These are phyloP conservation scores for Neosalanx taihuensis DNA, from an alignment of 2,797 vertebrate genomes.

Conservation along the genomic window DNA sequence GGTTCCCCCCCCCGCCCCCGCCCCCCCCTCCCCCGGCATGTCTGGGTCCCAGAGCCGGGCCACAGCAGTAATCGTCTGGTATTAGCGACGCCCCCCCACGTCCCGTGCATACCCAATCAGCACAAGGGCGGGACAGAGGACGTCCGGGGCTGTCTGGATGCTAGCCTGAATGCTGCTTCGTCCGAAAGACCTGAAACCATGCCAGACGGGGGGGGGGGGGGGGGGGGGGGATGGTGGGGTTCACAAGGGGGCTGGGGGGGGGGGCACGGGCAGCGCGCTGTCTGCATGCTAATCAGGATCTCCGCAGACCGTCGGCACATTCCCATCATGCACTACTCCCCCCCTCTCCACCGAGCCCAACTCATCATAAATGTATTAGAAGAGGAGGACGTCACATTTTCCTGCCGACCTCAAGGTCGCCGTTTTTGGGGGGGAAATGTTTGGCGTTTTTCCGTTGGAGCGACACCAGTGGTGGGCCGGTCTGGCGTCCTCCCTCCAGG, in stretches of 20 bases:
- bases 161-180: neutral
- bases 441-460: no score
- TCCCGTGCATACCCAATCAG: conserved; percentile 41
- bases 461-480: no score
- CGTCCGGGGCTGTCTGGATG: conserved; percentile 10
- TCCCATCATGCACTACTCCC: no score
- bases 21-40: conserved; percentile 25
- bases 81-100: conserved; percentile 35
- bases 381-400: neutral
- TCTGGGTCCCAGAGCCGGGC: conserved; percentile 31
- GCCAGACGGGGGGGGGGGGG: no score
- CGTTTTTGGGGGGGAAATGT: no score
- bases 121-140: conserved; percentile 43
- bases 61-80: conserved; percentile 34
- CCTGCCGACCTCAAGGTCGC: no score
- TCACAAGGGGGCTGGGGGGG: neutral
- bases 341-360: no score
- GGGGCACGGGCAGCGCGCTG: neutral
- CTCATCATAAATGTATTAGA: neutral
- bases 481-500: no score
- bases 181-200: neutral
- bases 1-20: no score
- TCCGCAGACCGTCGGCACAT: neutral
- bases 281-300: conserved; percentile 15
- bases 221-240: neutral